Evolutionary conservation across 2,797 vertebrate genomes (phyloP).

Genomic region (Echiichthys vipera): DNA sequence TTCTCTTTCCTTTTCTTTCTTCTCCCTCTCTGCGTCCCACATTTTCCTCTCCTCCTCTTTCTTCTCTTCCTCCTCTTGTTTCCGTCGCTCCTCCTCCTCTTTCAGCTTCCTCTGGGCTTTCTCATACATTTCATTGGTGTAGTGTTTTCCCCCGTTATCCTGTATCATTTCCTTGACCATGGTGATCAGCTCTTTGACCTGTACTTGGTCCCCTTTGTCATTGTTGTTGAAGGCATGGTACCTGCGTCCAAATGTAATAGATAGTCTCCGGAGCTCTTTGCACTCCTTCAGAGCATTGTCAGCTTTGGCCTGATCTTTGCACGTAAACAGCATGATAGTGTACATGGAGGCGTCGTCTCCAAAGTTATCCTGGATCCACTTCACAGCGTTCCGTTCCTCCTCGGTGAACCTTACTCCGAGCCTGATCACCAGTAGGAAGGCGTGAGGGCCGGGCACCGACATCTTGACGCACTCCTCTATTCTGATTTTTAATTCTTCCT

Average conservation of each 20-base stretch:
- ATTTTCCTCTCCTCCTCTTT: slow-evolving; percentile 74
- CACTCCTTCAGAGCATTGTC: slow-evolving; percentile 76
- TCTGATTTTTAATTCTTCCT: slow-evolving; percentile 70
- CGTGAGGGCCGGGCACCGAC: slow-evolving; percentile 80
- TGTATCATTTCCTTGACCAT: slow-evolving; percentile 79
- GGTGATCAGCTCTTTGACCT: slow-evolving; percentile 77
- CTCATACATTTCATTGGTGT: slow-evolving; percentile 81
- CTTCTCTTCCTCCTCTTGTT: slow-evolving; percentile 70
- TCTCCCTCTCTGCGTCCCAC: slow-evolving; percentile 75
- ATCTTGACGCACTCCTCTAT: slow-evolving; percentile 78
- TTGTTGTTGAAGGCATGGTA: slow-evolving; percentile 84
- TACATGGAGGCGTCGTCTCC: slow-evolving; percentile 79
- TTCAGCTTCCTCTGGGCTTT: slow-evolving; percentile 73
- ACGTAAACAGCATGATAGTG: slow-evolving; percentile 83
- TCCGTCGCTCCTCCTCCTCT: slow-evolving; percentile 71
- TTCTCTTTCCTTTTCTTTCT: slow-evolving; percentile 57
- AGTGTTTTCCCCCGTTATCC: slow-evolving; percentile 79
- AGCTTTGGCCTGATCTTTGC: slow-evolving; percentile 77
- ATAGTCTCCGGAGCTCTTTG: slow-evolving; percentile 74
- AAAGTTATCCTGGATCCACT: slow-evolving; percentile 83
- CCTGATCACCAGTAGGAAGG: slow-evolving; percentile 79
- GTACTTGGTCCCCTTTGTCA: slow-evolving; percentile 66
- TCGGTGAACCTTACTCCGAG: slow-evolving; percentile 79
- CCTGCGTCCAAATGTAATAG: slow-evolving; percentile 75
- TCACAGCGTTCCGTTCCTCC: slow-evolving; percentile 76